Conservation (phyloP, 1,140 invertebrate species). For the Danaus melanippus region DNA sequence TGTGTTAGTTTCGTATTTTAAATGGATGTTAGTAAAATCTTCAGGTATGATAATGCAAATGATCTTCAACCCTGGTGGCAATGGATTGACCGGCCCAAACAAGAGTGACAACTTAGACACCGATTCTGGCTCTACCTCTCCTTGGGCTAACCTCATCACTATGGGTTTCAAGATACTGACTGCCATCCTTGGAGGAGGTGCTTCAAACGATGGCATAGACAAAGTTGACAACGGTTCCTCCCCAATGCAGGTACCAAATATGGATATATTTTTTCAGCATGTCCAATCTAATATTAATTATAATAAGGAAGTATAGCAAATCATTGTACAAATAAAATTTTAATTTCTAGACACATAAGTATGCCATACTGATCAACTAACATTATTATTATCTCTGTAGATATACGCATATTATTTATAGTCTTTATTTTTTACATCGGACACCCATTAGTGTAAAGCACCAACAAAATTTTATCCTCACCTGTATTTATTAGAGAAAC, state of each 20-base stretch:
- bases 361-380: slow-evolving; percentile 60
- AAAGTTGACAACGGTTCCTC: slow-evolving; percentile 88
- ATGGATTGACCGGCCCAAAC: slow-evolving; percentile 74
- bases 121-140: slow-evolving; percentile 78
- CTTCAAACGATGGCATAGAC: slow-evolving; percentile 85
- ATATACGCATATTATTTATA: slow-evolving; percentile 36
- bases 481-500: slow-evolving; percentile 37
- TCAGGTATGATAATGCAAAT: slow-evolving; percentile 87
- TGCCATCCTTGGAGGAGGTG: slow-evolving; percentile 83
- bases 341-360: slow-evolving; percentile 25
- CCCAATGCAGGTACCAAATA: slow-evolving; percentile 84
- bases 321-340: slow-evolving; percentile 36
- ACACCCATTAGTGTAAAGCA: slow-evolving; percentile 52
- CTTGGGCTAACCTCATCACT: slow-evolving; percentile 89
- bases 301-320: slow-evolving; percentile 15
- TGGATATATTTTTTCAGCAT: slow-evolving; percentile 18
- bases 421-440: slow-evolving; percentile 10
- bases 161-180: slow-evolving; percentile 85
- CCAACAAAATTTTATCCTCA: slow-evolving; percentile 49
- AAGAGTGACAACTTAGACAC: slow-evolving; percentile 85
- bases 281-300: slow-evolving; percentile 15
- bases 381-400: slow-evolving; percentile 43
- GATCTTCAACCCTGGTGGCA: slow-evolving; percentile 78
- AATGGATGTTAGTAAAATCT: slow-evolving; percentile 12
- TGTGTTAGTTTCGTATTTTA: no score